phyloP scores from a whole-genome alignment of 2,113 vertebrate genomes.

The Halcyon malimbica region DNA sequence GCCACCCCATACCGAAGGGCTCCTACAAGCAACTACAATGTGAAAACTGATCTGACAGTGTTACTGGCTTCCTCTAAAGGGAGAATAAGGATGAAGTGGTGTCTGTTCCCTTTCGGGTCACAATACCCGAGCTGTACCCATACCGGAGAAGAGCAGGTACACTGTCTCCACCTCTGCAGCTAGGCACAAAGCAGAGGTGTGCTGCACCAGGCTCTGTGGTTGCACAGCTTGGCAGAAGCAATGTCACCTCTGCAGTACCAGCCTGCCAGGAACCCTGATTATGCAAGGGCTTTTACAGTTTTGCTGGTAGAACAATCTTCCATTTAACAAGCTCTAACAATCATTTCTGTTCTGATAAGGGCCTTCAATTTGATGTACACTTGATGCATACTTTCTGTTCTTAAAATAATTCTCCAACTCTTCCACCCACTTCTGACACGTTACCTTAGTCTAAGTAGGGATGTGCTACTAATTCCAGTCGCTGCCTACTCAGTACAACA shows the following conservation, averaged over 20 bases:
- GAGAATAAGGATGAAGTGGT: background rate
- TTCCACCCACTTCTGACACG: rapidly evolving
- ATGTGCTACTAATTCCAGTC: background rate
- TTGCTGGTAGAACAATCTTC: background rate
- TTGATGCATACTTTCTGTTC: background rate
- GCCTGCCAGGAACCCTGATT: rapidly evolving
- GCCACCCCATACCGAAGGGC: rapidly evolving
- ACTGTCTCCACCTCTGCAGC: no score
- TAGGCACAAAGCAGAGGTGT: background rate
- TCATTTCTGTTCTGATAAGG: background rate
- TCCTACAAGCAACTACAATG: background rate
- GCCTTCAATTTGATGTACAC: background rate
- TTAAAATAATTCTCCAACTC: background rate
- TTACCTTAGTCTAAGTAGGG: background rate
- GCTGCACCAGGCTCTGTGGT: background rate
- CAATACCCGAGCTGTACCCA: background rate
- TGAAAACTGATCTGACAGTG: background rate
- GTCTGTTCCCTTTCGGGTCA: background rate
- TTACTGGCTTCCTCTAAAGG: background rate
- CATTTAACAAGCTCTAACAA: background rate
- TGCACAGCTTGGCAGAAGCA: background rate
- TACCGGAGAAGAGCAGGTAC: no score
- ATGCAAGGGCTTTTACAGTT: background rate
- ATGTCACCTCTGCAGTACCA: background rate
- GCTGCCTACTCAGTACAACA: background rate